Percentiles rank a stretch among this genome's conserved stretches.
Conservation (phyloP, 2,888 invertebrate genomes). For the Drosophila multiciliata region DNA sequence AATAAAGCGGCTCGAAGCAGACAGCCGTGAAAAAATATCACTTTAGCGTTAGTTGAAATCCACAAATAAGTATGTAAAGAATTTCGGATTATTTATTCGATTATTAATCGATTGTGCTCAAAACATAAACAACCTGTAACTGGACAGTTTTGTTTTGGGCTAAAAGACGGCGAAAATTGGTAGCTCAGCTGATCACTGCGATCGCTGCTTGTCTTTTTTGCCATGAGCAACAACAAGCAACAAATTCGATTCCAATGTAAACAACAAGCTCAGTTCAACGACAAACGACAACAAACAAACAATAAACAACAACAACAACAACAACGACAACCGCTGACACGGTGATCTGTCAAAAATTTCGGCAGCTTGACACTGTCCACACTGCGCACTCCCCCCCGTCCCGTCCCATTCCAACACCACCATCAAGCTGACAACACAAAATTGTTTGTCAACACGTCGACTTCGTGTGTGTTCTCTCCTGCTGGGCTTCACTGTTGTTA, state of each 20-base stretch:
- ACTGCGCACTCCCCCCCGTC: slow-evolving; percentile 20
- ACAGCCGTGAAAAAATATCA: slow-evolving; percentile 28
- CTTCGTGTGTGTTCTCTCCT: slow-evolving; percentile 49
- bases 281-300: slow-evolving; percentile 6
- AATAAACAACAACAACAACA: slow-evolving; percentile 30
- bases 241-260: slow-evolving; percentile 53
- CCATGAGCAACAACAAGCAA: slow-evolving; percentile 39
- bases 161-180: slow-evolving; percentile 36
- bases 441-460: slow-evolving; percentile 23
- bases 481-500: slow-evolving; percentile 27
- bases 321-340: slow-evolving; percentile 60
- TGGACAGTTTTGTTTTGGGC: background rate
- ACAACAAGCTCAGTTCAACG: slow-evolving; percentile 45
- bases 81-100: slow-evolving; percentile 19
- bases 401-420: background rate
- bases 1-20: slow-evolving; percentile 8
- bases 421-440: slow-evolving; percentile 3
- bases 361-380: slow-evolving; percentile 52
- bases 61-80: slow-evolving; percentile 22
- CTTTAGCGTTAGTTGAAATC: slow-evolving; percentile 20
- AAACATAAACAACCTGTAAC: slow-evolving; percentile 12
- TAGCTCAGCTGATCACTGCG: slow-evolving; percentile 29
- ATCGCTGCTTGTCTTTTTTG: slow-evolving; percentile 20
- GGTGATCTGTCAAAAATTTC: slow-evolving; percentile 75
- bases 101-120: slow-evolving; percentile 15